Percentiles rank a stretch among this genome's conserved stretches.
Conservation (phyloP, 2,888 invertebrate genomes). For the Ormia ochracea region DNA sequence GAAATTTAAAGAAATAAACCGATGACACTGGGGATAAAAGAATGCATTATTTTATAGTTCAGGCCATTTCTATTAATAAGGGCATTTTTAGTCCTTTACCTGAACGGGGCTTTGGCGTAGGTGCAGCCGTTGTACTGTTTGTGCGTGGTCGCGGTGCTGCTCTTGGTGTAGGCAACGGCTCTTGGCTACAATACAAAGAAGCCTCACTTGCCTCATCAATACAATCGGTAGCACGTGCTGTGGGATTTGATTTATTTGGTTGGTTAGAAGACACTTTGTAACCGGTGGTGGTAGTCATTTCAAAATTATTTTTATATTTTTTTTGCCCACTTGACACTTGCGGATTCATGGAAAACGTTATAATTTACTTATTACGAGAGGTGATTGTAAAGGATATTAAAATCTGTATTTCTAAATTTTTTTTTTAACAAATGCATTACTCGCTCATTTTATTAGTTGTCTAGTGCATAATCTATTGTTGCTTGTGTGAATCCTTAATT, state of each 20-base stretch:
- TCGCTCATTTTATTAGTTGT: constrained; percentile 26
- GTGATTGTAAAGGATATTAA: background rate
- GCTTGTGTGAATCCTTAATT: constrained; percentile 6
- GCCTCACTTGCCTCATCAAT: constrained; percentile 77
- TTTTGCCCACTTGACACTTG: constrained; percentile 66
- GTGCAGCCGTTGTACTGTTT: constrained; percentile 61
- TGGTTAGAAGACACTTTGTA: constrained; percentile 56
- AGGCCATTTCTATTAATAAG: background rate
- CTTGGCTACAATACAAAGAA: constrained; percentile 70
- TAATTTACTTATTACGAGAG: constrained; percentile 1
- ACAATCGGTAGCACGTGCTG: constrained; percentile 68
- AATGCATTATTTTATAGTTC: constrained; percentile 6
- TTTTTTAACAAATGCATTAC: constrained; percentile 40
- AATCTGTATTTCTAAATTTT: background rate
- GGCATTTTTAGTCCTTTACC: constrained; percentile 66
- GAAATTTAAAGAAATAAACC: too few species aligned
- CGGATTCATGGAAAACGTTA: constrained; percentile 67
- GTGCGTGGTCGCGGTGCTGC: constrained; percentile 72
- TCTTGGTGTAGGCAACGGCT: constrained; percentile 73
- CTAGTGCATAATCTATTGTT: background rate
- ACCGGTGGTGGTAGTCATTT: constrained; percentile 67
- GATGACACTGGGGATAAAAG: background rate
- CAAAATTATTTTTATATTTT: constrained; percentile 60
- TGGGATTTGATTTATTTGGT: constrained; percentile 46
- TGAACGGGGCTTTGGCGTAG: constrained; percentile 77